Conservation (phyloP, 2,888 invertebrate genomes). For the Branchellion lobata region DNA sequence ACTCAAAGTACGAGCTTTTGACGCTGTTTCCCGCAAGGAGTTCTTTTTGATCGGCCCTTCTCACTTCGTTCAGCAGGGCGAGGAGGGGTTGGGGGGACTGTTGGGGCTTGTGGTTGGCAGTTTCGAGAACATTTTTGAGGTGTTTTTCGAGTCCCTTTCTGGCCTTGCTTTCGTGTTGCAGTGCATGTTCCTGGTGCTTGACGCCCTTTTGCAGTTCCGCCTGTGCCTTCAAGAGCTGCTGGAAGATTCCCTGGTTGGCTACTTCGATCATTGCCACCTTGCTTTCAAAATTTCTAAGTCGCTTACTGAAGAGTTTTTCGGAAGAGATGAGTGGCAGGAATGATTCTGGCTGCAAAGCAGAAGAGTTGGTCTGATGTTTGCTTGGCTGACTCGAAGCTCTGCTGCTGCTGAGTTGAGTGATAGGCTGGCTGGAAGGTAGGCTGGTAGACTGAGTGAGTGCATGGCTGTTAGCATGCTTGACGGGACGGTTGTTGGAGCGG, state of each 20-base stretch:
- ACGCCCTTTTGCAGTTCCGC: neutral
- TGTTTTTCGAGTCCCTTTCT: constrained; percentile 5
- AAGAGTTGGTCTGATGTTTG: neutral
- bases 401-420: neutral
- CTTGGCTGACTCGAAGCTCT: neutral
- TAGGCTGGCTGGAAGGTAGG: neutral
- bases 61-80: neutral
- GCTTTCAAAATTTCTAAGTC: neutral
- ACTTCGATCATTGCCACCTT: constrained; percentile 8
- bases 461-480: neutral
- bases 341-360: neutral
- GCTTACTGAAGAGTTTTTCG: neutral
- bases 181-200: neutral
- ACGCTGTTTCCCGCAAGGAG: neutral
- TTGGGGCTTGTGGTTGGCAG: neutral
- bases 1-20: neutral
- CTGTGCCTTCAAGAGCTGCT: constrained; percentile 30
- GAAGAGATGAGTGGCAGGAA: neutral
- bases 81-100: neutral
- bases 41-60: constrained; percentile 1
- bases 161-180: neutral
- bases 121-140: neutral
- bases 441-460: neutral
- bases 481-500: too few species aligned
- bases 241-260: constrained; percentile 25